Percentiles rank a stretch among this genome's conserved stretches.
Conservation (phyloP, 2,888 invertebrate genomes). For the Rhopalosiphum nymphaeae region DNA sequence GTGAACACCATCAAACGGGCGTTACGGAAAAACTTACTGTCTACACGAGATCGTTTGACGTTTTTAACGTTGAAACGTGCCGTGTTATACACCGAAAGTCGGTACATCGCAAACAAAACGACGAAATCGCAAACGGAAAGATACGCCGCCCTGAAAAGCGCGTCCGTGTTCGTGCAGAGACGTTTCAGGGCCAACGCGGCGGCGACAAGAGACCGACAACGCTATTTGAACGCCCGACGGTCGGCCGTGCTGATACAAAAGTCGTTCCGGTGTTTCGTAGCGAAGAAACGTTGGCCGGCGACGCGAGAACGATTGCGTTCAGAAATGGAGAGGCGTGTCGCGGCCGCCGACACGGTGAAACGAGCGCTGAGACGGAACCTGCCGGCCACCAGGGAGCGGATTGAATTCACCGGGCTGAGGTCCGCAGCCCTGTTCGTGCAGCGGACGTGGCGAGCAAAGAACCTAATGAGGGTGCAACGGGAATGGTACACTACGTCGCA, state of each 20-base stretch:
- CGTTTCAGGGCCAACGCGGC: slow-evolving; percentile 52
- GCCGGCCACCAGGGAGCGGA: background rate
- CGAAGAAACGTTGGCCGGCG: slow-evolving; percentile 25
- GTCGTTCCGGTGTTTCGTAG: slow-evolving; percentile 36
- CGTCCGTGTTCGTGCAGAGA: slow-evolving; percentile 49
- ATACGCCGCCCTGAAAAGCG: slow-evolving; percentile 33
- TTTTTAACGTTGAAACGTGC: slow-evolving; percentile 31
- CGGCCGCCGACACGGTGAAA: slow-evolving; percentile 6
- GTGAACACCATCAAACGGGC: slow-evolving; percentile 26
- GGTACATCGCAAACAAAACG: slow-evolving; percentile 35
- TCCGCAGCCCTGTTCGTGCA: slow-evolving; percentile 17
- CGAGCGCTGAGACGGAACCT: background rate
- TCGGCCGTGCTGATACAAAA: slow-evolving; percentile 52
- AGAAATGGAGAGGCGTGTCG: background rate
- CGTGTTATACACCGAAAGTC: background rate
- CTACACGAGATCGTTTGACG: background rate
- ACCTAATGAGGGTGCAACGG: background rate
- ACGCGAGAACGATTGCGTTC: background rate
- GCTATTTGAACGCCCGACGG: slow-evolving; percentile 35
- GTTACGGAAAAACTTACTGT: slow-evolving; percentile 1
- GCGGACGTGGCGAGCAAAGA: slow-evolving; percentile 19
- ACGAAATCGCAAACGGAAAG: slow-evolving; percentile 30
- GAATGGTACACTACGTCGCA: background rate
- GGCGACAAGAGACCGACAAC: slow-evolving; percentile 29
- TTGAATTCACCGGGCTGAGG: background rate